Conservation (phyloP, 2,888 invertebrate genomes). For the Seira sanloemensis region DNA sequence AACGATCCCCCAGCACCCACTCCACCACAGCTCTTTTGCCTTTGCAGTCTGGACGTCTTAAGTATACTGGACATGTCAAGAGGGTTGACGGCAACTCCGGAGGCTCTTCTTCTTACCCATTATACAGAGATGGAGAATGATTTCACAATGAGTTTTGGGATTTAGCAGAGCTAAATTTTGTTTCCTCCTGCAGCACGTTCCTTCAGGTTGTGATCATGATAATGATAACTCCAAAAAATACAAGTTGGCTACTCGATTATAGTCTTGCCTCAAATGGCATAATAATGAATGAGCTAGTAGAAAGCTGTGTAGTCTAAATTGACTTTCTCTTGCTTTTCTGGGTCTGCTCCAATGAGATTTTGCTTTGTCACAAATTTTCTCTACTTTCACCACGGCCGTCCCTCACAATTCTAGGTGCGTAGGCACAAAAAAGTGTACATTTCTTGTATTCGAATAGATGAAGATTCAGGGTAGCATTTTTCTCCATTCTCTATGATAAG, state of each 20-base stretch:
- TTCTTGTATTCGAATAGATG: not conserved
- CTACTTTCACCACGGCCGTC: not conserved
- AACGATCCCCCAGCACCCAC: slow-evolving; percentile 44
- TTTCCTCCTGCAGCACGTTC: not conserved
- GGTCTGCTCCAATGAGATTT: not conserved
- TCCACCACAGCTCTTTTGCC: slow-evolving; percentile 72
- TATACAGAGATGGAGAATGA: not conserved
- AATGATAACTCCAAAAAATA: not conserved
- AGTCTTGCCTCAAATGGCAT: not conserved
- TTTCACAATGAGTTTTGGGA: too few relatives aligned
- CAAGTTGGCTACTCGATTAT: not conserved
- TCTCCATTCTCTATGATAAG: not conserved
- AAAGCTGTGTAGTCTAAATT: too few relatives aligned
- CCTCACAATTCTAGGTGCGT: not conserved
- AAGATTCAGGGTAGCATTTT: not conserved
- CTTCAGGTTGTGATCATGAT: not conserved
- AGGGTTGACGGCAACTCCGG: not conserved
- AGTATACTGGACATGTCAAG: slow-evolving; percentile 63
- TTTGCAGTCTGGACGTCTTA: slow-evolving; percentile 60
- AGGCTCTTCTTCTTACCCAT: slow-evolving; percentile 32
- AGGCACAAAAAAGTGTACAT: too few relatives aligned
- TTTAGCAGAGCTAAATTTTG: too few relatives aligned
- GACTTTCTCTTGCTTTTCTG: too few relatives aligned
- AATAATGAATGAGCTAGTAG: slow-evolving; percentile 24
- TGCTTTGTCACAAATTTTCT: not conserved